Evolutionary conservation across 1,140 invertebrate genomes (phyloP).

Genomic region (Sitobion miscanthi): DNA sequence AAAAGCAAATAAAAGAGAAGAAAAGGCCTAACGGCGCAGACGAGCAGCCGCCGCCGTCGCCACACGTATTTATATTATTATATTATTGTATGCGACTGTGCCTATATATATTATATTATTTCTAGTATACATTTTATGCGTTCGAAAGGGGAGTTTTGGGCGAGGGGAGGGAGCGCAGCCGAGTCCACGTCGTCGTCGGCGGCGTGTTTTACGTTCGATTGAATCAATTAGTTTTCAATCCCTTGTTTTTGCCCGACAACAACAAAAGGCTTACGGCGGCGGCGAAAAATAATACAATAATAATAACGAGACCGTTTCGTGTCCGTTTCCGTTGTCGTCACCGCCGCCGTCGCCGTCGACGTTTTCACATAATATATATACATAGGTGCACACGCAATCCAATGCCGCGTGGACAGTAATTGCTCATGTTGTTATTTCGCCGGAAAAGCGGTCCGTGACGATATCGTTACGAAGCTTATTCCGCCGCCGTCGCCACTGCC

Average conservation of each 20-base stretch:
- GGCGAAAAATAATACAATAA: conserved; percentile 34
- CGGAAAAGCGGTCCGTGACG: conserved; percentile 32
- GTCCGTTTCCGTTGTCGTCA: conserved; percentile 18
- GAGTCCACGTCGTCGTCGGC: conserved; percentile 12
- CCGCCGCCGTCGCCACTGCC: too few relatives aligned
- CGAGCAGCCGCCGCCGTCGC: neutral
- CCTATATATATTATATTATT: neutral
- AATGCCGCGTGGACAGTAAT: conserved; percentile 23
- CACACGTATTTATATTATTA: neutral
- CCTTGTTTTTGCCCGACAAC: conserved; percentile 52
- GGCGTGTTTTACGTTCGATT: conserved; percentile 55
- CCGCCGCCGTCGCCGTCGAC: neutral
- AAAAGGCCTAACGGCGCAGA: conserved; percentile 8
- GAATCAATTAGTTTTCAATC: conserved; percentile 57
- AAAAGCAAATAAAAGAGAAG: neutral
- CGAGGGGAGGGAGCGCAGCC: neutral
- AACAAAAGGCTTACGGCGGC: conserved; percentile 45
- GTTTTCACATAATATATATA: neutral
- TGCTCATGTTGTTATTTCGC: conserved; percentile 42
- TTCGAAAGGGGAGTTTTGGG: neutral
- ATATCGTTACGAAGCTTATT: conserved; percentile 51
- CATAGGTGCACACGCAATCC: neutral
- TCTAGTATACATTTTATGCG: neutral
- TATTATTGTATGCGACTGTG: neutral
- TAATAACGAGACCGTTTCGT: conserved; percentile 54